Evolutionary conservation across 1,140 invertebrate species (phyloP).

Genomic region (Pissodes strobi): DNA sequence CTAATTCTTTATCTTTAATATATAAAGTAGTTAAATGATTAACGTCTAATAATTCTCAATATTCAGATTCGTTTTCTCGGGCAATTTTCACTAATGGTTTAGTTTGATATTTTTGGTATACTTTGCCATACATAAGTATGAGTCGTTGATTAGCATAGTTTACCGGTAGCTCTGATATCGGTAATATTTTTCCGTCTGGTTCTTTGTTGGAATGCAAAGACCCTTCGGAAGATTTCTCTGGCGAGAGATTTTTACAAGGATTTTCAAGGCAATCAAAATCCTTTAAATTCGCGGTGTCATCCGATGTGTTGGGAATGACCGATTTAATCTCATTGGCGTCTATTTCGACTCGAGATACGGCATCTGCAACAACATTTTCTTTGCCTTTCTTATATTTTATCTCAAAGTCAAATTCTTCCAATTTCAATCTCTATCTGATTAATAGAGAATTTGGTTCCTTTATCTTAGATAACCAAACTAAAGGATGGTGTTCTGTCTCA

Average conservation of each 20-base stretch:
- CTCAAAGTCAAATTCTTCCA: too few relatives aligned
- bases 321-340: background rate
- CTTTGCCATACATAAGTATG: background rate
- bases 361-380: background rate
- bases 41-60: too few relatives aligned
- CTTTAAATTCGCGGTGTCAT: background rate
- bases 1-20: too few relatives aligned
- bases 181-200: background rate
- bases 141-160: background rate
- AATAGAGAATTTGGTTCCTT: too few relatives aligned
- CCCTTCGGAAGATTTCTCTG: background rate
- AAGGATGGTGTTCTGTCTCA: conserved; percentile 25
- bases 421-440: too few relatives aligned
- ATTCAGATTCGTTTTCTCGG: too few relatives aligned
- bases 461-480: conserved; percentile 20
- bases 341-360: background rate
- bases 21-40: too few relatives aligned
- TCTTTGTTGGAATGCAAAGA: background rate
- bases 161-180: background rate
- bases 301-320: too few relatives aligned
- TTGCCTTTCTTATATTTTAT: too few relatives aligned
- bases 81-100: too few relatives aligned
- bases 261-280: background rate
- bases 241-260: background rate
- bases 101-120: too few relatives aligned